Evolutionary conservation across 1,140 invertebrate species (phyloP), one percentile per base, ranked within the genome.

Genomic region (Druon quercuslanigerum): DNA sequence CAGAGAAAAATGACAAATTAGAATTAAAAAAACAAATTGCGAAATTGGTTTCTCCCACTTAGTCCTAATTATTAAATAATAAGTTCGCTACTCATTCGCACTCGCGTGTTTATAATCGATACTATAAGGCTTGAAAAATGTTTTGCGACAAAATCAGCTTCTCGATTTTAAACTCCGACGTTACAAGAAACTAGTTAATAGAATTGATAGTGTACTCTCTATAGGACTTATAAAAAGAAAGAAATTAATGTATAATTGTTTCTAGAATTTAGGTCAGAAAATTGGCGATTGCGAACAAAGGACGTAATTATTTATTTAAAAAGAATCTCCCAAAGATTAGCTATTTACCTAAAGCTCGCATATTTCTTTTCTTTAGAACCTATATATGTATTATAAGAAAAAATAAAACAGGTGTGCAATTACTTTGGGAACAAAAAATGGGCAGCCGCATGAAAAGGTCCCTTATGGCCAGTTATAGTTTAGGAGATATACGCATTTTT

Each of bases 361-460:
- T 46, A 8, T 46, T 8, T 46, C 40, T 46, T 46, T 46, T 46
- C 40, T 46, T 46, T 46, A 46, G 40, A 66, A 12, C 25, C 57
- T 66, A 25, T 46, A 66, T 33, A n/a, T 66, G 25, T 66, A 66
- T 14, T 13, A 66, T 60, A 60, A 33, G 33, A 66, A 16, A 66
- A 66, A 66, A 66, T 66, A 66, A 66, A 60, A 66, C 14, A 66
- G 60, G 60, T 33, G 60, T 66, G 14, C 33, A 66, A 66, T 66
- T 66, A 40, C 20, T 46, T 9, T 9, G 7, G 7, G 7, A 46
- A n/a, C 25, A 33, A 33, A 33, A 33, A 5, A 33, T 33, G 25
- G 25, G 25, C 25, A 5, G 25, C 25, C 25, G 25, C 5, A 33
- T 33, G 25, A 33, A 33, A 33, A 33, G 25, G 25, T 33, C 25